A percentile compares a stretch with the other conserved stretches of the same genome.
Conservation (phyloP, 2,113 vertebrate genomes). For the Felis catus region F.catus_Fca126_mat1.0 CM031428.1:51466001-51466500, state of each 20-base stretch:
- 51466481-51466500: background rate
- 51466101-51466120: background rate
- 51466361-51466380: background rate
- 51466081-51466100: background rate
- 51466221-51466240: background rate
- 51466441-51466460: background rate
- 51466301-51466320: background rate
- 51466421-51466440: background rate
- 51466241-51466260: background rate
- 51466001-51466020: background rate
- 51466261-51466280: background rate
- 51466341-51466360: background rate
- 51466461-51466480: background rate
- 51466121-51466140: background rate
- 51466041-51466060: background rate
- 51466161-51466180: background rate
- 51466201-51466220: background rate
- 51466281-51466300: background rate
- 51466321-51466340: fast-evolving
- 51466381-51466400: background rate
- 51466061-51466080: background rate
- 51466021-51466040: background rate
- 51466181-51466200: background rate
- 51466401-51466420: background rate
- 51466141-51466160: background rate